These are phyloP conservation scores for Andrena bucephala DNA, from an alignment of 2,888 invertebrate species.

Conservation along the genomic window DNA sequence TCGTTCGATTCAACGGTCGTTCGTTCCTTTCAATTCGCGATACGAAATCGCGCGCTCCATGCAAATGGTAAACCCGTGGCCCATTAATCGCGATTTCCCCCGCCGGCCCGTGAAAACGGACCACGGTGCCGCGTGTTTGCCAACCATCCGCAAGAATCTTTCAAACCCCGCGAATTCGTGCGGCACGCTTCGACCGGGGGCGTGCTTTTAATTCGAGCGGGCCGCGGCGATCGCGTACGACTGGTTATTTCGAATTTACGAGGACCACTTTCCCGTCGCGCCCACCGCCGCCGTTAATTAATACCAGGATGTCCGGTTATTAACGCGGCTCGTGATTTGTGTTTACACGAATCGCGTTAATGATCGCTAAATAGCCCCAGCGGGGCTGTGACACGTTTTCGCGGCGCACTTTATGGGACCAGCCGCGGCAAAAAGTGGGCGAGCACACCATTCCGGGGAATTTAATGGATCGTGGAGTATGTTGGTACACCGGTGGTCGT, in stretches of 20 bases:
- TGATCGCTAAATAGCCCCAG: constrained; percentile 38
- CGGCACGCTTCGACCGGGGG: neutral
- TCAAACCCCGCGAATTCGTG: too few species aligned
- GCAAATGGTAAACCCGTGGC: constrained; percentile 37
- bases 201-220: constrained; percentile 21
- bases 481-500: neutral
- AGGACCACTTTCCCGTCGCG: constrained; percentile 13
- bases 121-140: too few species aligned
- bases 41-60: constrained; percentile 16
- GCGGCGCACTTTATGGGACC: constrained; percentile 15
- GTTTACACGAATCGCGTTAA: constrained; percentile 54
- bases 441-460: neutral
- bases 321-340: constrained; percentile 52
- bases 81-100: constrained; percentile 50
- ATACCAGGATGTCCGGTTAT: constrained; percentile 47
- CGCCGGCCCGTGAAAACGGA: constrained; percentile 37
- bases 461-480: neutral
- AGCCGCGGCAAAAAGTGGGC: neutral
- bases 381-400: constrained; percentile 1
- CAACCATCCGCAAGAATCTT: constrained; percentile 38
- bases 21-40: constrained; percentile 26
- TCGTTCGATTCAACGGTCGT: constrained; percentile 14
- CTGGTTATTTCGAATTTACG: constrained; percentile 49
- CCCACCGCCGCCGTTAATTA: constrained; percentile 35
- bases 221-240: neutral